phyloP scores from a whole-genome alignment of 2,888 invertebrate species.

The Ametastegia equiseti region DNA sequence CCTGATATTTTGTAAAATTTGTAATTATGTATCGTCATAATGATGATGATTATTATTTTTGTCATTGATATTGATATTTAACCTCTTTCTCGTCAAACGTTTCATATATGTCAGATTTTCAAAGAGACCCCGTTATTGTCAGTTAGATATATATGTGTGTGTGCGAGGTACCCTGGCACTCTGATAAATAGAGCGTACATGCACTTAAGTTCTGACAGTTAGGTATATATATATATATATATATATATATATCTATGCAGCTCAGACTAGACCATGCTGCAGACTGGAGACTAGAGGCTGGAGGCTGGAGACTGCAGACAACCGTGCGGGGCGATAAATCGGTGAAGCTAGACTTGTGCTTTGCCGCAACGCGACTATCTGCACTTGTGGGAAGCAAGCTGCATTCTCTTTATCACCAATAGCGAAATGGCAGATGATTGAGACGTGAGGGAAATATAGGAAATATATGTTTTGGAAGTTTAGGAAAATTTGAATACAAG shows the following conservation, averaged over 20 bases:
- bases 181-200: slow-evolving; percentile 24
- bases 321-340: slow-evolving; percentile 5
- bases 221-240: neutral
- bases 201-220: slow-evolving; percentile 7
- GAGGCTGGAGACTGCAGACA: slow-evolving; percentile 16
- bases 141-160: neutral
- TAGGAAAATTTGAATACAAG: no score
- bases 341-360: neutral
- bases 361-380: neutral
- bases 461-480: no score
- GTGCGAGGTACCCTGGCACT: neutral
- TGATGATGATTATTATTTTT: no score
- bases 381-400: no score
- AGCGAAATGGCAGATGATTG: no score
- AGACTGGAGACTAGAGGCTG: neutral
- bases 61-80: neutral
- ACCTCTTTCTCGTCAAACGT: neutral
- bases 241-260: neutral
- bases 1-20: no score
- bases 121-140: neutral
- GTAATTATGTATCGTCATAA: no score
- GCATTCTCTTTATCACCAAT: no score
- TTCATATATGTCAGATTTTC: neutral
- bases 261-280: neutral
- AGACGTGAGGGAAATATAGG: no score